These are phyloP conservation scores for Oeneis ivallda DNA, from an alignment of 2,888 invertebrate genomes.

Conservation along the genomic window DNA sequence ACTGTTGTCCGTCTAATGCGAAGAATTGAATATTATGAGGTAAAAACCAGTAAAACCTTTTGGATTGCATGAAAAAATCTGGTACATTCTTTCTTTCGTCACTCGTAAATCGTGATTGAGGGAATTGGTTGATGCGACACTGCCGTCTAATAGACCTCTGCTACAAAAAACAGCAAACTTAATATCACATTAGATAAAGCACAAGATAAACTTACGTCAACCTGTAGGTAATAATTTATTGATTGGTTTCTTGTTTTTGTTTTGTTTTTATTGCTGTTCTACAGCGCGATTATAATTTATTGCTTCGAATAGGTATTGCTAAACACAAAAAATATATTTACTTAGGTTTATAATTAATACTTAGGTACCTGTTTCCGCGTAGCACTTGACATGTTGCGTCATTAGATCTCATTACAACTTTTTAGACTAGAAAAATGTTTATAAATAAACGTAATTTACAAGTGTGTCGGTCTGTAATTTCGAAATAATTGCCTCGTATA, in stretches of 20 bases:
- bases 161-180: neutral
- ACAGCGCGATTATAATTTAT: neutral
- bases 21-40: too few relatives aligned
- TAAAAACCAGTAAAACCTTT: too few relatives aligned
- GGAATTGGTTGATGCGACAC: too few relatives aligned
- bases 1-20: too few relatives aligned
- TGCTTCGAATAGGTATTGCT: slow-evolving; percentile 1
- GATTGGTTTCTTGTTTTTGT: neutral
- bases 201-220: neutral
- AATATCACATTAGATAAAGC: neutral
- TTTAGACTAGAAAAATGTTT: too few relatives aligned
- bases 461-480: too few relatives aligned
- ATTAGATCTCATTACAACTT: too few relatives aligned
- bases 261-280: neutral
- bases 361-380: neutral
- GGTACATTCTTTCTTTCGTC: neutral
- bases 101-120: neutral
- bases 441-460: too few relatives aligned
- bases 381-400: too few relatives aligned
- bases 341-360: neutral
- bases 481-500: too few relatives aligned
- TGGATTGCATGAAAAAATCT: too few relatives aligned
- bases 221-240: neutral
- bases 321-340: neutral
- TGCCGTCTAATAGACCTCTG: too few relatives aligned